Evolutionary conservation across 2,797 vertebrate genomes (phyloP).

Genomic region (Smutsia temminckii): DNA sequence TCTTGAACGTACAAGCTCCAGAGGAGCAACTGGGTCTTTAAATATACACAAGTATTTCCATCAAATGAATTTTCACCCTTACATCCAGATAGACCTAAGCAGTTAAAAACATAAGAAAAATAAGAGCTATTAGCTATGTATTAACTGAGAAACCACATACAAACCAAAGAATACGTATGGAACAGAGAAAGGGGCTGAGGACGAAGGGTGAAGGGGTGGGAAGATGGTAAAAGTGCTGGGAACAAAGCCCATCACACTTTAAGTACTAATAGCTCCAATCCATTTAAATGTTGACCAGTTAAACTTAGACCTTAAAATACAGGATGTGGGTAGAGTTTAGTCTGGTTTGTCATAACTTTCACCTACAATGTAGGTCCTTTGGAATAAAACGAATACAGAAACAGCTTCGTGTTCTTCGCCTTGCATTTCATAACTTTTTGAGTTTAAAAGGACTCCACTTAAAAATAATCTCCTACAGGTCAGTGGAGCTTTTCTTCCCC

Average conservation of each 20-base stretch:
- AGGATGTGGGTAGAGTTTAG: constrained; percentile 83
- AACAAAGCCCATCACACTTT: constrained; percentile 81
- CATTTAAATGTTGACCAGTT: constrained; percentile 83
- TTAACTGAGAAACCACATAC: constrained; percentile 94
- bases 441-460: constrained; percentile 91
- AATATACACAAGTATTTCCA: constrained; percentile 99
- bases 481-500: constrained; percentile 75
- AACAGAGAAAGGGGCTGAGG: constrained; percentile 80
- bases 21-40: constrained; percentile 97
- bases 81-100: constrained; percentile 96
- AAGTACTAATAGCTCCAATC: constrained; percentile 92
- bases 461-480: constrained; percentile 85
- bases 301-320: constrained; percentile 85
- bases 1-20: constrained; percentile 98
- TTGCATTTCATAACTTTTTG: constrained; percentile 88
- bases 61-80: constrained; percentile 96
- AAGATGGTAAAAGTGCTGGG: constrained; percentile 86
- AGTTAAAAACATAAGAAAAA: constrained; percentile 91
- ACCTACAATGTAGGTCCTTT: constrained; percentile 88
- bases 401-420: constrained; percentile 89
- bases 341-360: constrained; percentile 84
- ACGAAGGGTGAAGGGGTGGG: constrained; percentile 64
- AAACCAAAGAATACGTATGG: constrained; percentile 89
- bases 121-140: constrained; percentile 98
- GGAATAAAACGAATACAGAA: constrained; percentile 90